Percentiles rank a stretch among this genome's conserved stretches.
Conservation (phyloP, 2,113 vertebrate species). For the Trinectes maculatus region DNA sequence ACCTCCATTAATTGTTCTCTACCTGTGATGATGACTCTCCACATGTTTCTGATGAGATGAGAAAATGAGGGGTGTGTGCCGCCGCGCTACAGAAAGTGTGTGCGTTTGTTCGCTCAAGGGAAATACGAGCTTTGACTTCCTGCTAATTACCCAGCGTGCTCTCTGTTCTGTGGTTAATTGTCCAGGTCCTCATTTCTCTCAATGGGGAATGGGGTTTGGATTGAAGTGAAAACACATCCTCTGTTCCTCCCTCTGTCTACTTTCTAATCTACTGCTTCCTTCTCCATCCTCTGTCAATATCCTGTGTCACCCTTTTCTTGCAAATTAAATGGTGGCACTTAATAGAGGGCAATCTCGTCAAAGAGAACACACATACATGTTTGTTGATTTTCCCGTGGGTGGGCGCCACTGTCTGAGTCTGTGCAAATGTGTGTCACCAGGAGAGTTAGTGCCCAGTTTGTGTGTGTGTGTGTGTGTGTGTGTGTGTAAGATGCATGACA, state of each 20-base stretch:
- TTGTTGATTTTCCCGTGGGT: slow-evolving; percentile 41
- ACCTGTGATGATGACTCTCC: slow-evolving; percentile 63
- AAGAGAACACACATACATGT: slow-evolving; percentile 51
- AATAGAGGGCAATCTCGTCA: slow-evolving; percentile 33
- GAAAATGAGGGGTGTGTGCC: slow-evolving; percentile 33
- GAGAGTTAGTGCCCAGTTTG: slow-evolving; percentile 38
- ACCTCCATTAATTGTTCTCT: slow-evolving; percentile 72
- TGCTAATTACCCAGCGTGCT: slow-evolving; percentile 82
- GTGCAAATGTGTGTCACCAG: slow-evolving; percentile 53
- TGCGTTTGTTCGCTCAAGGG: slow-evolving; percentile 62
- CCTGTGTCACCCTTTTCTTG: slow-evolving; percentile 45
- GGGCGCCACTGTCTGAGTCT: slow-evolving; percentile 24
- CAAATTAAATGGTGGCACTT: slow-evolving; percentile 61
- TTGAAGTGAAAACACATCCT: slow-evolving; percentile 56
- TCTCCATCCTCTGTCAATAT: slow-evolving; percentile 32
- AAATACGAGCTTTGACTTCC: slow-evolving; percentile 77
- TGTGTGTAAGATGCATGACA: slow-evolving; percentile 47
- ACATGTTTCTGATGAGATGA: slow-evolving; percentile 60
- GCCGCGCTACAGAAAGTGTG: slow-evolving; percentile 15
- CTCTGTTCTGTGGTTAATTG: slow-evolving; percentile 82
- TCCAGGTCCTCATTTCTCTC: slow-evolving; percentile 76
- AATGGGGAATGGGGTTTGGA: slow-evolving; percentile 60
- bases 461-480: slow-evolving; percentile 29
- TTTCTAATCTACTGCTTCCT: slow-evolving; percentile 40
- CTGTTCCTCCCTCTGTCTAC: slow-evolving; percentile 22